Evolutionary conservation across 2,113 vertebrate genomes (phyloP), one percentile per base, ranked within the genome.

Genomic region (Periophthalmus modestus): DNA sequence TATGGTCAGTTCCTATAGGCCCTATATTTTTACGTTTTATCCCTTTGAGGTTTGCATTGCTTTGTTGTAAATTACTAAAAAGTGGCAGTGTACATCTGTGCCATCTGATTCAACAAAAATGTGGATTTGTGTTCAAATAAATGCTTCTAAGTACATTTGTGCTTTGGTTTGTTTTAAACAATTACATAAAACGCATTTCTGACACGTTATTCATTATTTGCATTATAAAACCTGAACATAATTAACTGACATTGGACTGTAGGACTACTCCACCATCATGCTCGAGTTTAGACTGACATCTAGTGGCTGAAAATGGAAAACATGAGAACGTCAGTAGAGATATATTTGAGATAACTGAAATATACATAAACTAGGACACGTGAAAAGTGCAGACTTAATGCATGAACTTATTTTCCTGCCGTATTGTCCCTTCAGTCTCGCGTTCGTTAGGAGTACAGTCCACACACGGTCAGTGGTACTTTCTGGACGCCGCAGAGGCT

Each of bases 111-210:
- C 71, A 72, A 87, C 66, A 82, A 66, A 81, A 76, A 82, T 84
- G 77, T 92, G 88, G 76, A 88, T 88, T 87, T 87, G 80, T 91
- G 88, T 86, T 78, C 79, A 91, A 92, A 92, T 91, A 93, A 93
- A 92, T 72, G 77, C 65, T 68, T 57, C 36, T 21, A 77, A 77
- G 55, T 82, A 87, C 28, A 67, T 36, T 84, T 63, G 69, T 57
- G 19, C 43, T 68, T 12, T 57, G 36, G 36, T 10, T 10, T 57
- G n/a, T 57, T 50, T 50, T 50, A 18, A 16, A 16, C 15, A 50
- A 50, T 50, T 15, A 50, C 14, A 50, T 4, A 52, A 52, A 52
- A 3, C 6, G 39, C 39, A 43, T 43, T 43, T 43, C 11, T 43
- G 39, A 43, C 39, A 43, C 10, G 39, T 43, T 43, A 43, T 43